Percentiles rank a stretch among this genome's conserved stretches.
phyloP scores from a whole-genome alignment of 2,113 vertebrate genomes.

The Ranitomeya variabilis region DNA sequence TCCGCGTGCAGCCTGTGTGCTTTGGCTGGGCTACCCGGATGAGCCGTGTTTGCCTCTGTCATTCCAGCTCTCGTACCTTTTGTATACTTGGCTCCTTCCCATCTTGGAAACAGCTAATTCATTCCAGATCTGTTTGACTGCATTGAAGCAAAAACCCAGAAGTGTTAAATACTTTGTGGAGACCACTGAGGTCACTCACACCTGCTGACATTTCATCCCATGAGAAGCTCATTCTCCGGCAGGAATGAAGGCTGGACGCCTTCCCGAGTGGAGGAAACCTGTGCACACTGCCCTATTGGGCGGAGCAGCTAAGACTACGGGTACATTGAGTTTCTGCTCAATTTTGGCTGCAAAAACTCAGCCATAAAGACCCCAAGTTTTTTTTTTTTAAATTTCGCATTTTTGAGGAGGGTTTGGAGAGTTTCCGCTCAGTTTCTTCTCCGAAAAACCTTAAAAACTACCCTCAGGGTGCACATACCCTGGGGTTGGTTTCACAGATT shows the following conservation, averaged over 20 bases:
- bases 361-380: no score
- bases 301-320: no score
- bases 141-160: constrained; percentile 20
- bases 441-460: no score
- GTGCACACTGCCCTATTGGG: neutral
- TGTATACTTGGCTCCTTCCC: constrained; percentile 47
- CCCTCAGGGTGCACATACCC: no score
- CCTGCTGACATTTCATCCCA: constrained; percentile 38
- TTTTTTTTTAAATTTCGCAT: no score
- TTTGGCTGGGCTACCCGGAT: constrained; percentile 50
- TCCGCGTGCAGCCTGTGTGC: constrained; percentile 45
- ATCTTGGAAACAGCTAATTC: constrained; percentile 38
- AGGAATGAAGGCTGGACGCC: neutral
- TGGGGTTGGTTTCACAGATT: no score
- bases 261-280: neutral
- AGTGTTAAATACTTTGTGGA: constrained; percentile 44
- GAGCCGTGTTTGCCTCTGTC: constrained; percentile 51
- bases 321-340: no score
- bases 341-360: no score
- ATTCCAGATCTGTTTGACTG: constrained; percentile 26
- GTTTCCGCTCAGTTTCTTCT: no score
- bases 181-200: constrained; percentile 39
- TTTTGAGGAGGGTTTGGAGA: no score
- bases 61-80: constrained; percentile 55
- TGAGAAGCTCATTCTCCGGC: constrained; percentile 9